Evolutionary conservation across 2,888 invertebrate species (phyloP), one percentile per base, ranked within the genome.

Genomic region (Amblyjoppa fuscipennis): DNA sequence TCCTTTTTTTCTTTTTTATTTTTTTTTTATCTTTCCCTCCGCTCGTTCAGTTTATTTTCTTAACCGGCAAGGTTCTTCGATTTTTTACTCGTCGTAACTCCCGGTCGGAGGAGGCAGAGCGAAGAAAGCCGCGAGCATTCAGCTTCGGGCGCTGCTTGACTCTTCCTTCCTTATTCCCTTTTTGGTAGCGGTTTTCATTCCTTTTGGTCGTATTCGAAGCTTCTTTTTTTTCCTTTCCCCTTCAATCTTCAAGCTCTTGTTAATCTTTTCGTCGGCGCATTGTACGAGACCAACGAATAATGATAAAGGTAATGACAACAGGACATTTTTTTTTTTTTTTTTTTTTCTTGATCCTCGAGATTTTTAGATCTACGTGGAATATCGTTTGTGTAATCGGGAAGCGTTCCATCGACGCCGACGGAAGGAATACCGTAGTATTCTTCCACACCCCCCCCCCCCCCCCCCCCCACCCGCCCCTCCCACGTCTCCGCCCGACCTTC

Each of bases 141-240:
- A 61, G 28, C 31, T 61, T 28, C 28, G 25, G n/a, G 61, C 56
- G 56, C 20, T 56, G 56, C 61, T 61, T 6, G 61, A 61, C 28
- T 61, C 25, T 31, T 61, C 25, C 61, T 61, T 61, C 61, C 61
- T 13, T 61, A 61, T 61, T 61, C 61, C 28, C 61, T 61, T 61
- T 13, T n/a, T 16, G 28, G 61, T 20, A 61, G 28, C 28, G 13
- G 61, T 28, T 61, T 31, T 31, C 11, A 16, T 31, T 61, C 16
- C 31, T 31, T 61, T 61, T 31, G 1, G 11, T 61, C 61, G 28
- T 13, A 31, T 31, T 61, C 16, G 0, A 61, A 13, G 31, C 16
- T 61, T 28, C 31, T 61, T 61, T 16, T 25, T 13, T 5, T 28
- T 13, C 11, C 11, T 0, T 11, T 5, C 31, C 16, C 28, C 31